A percentile compares a stretch with the other conserved stretches of the same genome.
Evolutionary conservation across 92 coral and sea anemone genomes (phyloP).

Genomic region (Phenganax stokvisi): DNA sequence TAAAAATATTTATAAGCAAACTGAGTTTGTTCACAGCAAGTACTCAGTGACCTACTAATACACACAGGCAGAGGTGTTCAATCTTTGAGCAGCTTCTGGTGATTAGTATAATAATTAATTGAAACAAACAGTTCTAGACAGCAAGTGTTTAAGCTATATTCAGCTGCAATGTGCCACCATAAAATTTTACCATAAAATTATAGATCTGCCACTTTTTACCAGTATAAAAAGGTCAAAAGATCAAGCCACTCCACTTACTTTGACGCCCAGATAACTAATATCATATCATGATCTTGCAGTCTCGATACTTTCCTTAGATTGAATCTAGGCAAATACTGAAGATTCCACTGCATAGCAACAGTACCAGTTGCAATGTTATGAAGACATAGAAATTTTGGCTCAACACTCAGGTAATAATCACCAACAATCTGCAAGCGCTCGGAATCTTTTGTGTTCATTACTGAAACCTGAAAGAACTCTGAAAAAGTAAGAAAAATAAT

Average conservation of each 20-base stretch:
- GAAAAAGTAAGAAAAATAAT: constrained; percentile 12
- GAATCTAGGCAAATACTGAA: constrained; percentile 84
- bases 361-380: constrained; percentile 74
- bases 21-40: too few relatives aligned
- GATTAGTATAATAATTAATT: too few relatives aligned
- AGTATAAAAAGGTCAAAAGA: not conserved
- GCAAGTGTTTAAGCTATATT: too few relatives aligned
- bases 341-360: constrained; percentile 70
- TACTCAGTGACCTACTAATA: too few relatives aligned
- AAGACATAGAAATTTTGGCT: constrained; percentile 76
- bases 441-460: constrained; percentile 73
- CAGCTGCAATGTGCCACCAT: too few relatives aligned
- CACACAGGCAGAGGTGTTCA: too few relatives aligned
- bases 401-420: constrained; percentile 80
- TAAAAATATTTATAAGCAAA: not conserved
- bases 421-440: constrained; percentile 75
- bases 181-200: too few relatives aligned
- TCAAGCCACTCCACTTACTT: constrained; percentile 48
- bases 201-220: too few relatives aligned
- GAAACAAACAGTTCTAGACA: not conserved
- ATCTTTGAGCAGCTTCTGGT: too few relatives aligned
- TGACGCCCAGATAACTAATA: constrained; percentile 73
- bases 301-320: constrained; percentile 72
- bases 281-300: constrained; percentile 86
- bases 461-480: constrained; percentile 87